A percentile compares a stretch with the other conserved stretches of the same genome.
Conservation (phyloP, 2,888 invertebrate genomes). For the Cistogaster globosa region DNA sequence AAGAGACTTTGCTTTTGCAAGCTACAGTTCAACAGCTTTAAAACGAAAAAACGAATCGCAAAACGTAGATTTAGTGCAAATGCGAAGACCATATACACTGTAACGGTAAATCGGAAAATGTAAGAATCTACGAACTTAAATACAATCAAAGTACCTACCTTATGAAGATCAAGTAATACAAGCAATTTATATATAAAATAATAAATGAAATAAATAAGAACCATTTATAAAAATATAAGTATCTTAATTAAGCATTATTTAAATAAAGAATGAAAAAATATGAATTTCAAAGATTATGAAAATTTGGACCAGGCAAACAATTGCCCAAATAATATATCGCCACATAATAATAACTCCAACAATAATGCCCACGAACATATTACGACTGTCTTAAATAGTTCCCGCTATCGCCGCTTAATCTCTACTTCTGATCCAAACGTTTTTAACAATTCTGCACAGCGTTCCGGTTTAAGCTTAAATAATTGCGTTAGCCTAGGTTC, state of each 20-base stretch:
- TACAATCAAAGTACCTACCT: slow-evolving; percentile 20
- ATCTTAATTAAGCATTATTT: slow-evolving; percentile 1
- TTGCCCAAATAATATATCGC: slow-evolving; percentile 42
- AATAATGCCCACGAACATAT: neutral
- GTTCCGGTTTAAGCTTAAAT: slow-evolving; percentile 71
- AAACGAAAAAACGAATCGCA: slow-evolving; percentile 29
- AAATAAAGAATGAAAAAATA: slow-evolving; percentile 1
- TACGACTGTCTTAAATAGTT: neutral
- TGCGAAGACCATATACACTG: slow-evolving; percentile 11
- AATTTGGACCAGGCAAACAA: slow-evolving; percentile 72
- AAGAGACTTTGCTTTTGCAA: slow-evolving; percentile 13
- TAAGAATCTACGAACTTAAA: slow-evolving; percentile 21
- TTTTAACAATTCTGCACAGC: slow-evolving; percentile 58
- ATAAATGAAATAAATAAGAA: slow-evolving; percentile 5
- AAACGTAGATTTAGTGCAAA: slow-evolving; percentile 44
- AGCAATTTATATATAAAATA: neutral
- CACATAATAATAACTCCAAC: neutral
- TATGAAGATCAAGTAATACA: slow-evolving; percentile 11
- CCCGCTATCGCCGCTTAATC: slow-evolving; percentile 51
- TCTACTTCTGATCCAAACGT: slow-evolving; percentile 72
- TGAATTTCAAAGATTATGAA: slow-evolving; percentile 71
- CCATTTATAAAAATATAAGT: neutral
- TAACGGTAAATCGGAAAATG: slow-evolving; percentile 25
- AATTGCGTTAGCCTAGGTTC: slow-evolving; percentile 65
- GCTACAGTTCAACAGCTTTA: slow-evolving; percentile 21